Conservation (phyloP, 2,888 invertebrate species). For the Phengaris alcon region DNA sequence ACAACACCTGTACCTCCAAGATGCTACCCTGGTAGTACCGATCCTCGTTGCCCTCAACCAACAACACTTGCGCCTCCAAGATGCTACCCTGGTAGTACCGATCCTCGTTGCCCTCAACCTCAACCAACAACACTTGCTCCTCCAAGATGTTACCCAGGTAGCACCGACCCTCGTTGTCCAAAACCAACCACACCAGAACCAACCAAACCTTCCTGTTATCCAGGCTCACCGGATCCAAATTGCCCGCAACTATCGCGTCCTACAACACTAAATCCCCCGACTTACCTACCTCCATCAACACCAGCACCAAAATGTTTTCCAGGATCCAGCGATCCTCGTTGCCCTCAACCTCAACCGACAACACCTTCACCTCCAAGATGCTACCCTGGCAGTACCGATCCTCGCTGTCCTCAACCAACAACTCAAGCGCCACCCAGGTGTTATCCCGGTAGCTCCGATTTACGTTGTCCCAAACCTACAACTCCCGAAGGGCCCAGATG, state of each 20-base stretch:
- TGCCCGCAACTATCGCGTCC: conserved; percentile 1
- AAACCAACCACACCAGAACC: conserved; percentile 14
- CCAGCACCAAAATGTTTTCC: background rate
- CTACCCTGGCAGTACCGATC: conserved; percentile 42
- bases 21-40: background rate
- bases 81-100: background rate
- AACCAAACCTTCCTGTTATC: conserved; percentile 8
- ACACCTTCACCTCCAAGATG: conserved; percentile 37
- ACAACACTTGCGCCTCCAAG: background rate
- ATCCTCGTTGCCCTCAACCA: background rate
- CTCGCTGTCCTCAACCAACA: conserved; percentile 41
- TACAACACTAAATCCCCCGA: background rate
- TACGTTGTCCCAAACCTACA: conserved; percentile 49
- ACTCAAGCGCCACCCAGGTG: conserved; percentile 42
- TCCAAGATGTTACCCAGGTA: background rate
- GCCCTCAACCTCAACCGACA: conserved; percentile 30
- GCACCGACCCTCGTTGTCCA: background rate
- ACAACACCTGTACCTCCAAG: no score
- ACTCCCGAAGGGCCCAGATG: conserved; percentile 28
- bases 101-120: background rate
- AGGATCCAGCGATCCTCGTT: conserved; percentile 31
- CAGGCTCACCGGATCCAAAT: conserved; percentile 25
- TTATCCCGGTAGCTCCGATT: conserved; percentile 55
- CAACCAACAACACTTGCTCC: background rate
- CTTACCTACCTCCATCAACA: background rate